Evolutionary conservation across 64 coral and sea anemone genomes (phyloP).

Genomic region (Porites australiensis): DNA sequence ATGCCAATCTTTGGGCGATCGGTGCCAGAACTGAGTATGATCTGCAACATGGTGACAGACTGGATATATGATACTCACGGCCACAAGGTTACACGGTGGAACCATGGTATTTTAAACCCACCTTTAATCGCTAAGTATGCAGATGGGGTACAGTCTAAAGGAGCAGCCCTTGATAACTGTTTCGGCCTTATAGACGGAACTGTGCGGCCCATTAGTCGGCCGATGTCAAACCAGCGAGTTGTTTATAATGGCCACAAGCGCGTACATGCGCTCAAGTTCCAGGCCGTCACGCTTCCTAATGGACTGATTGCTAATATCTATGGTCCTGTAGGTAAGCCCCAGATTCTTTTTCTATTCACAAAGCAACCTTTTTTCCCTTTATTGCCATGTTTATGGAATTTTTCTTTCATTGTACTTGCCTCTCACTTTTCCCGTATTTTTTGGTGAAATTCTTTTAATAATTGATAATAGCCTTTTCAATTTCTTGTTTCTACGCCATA

Average conservation of each 20-base stretch:
- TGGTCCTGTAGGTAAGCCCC: no score
- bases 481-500: no score
- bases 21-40: slow-evolving; percentile 7
- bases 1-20: slow-evolving; percentile 7
- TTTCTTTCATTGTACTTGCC: neutral
- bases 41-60: neutral
- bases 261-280: slow-evolving; percentile 10
- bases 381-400: no score
- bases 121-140: neutral
- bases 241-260: slow-evolving; percentile 35
- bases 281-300: neutral
- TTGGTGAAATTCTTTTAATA: slow-evolving; percentile 30
- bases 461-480: slow-evolving; percentile 29
- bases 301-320: no score
- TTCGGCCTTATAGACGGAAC: slow-evolving; percentile 13
- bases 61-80: neutral
- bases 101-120: neutral
- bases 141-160: neutral
- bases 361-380: no score
- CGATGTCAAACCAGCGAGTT: neutral
- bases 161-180: slow-evolving; percentile 3
- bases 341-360: no score
- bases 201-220: slow-evolving; percentile 10
- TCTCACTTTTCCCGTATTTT: slow-evolving; percentile 19
- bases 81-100: neutral